Evolutionary conservation across 2,797 vertebrate genomes (phyloP).

Genomic region (Gymnodraco acuticeps): DNA sequence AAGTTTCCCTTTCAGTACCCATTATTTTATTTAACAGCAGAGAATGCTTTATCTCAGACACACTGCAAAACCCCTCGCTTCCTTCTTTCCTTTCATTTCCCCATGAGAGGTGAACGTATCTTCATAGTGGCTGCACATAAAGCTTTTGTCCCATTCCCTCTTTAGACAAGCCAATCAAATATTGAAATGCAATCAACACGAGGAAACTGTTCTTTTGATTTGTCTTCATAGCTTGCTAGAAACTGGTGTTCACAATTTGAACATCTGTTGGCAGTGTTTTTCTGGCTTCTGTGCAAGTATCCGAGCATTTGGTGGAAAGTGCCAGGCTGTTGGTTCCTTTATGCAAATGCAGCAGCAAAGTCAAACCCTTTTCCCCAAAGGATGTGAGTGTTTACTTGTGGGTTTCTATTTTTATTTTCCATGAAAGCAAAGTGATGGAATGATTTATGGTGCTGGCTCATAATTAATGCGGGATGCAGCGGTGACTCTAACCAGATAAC

Average conservation of each 20-base stretch:
- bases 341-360: slow-evolving; percentile 43
- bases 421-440: slow-evolving; percentile 39
- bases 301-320: slow-evolving; percentile 24
- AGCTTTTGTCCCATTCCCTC: slow-evolving; percentile 11
- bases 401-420: slow-evolving; percentile 34
- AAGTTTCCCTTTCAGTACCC: too few species aligned
- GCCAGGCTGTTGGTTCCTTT: slow-evolving; percentile 39
- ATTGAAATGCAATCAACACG: slow-evolving; percentile 39
- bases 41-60: not conserved
- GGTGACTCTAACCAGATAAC: slow-evolving; percentile 1
- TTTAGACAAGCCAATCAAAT: slow-evolving; percentile 24
- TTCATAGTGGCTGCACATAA: not conserved
- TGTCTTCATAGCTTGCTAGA: not conserved
- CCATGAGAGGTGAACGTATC: not conserved
- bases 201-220: slow-evolving; percentile 30
- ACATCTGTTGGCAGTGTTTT: slow-evolving; percentile 7
- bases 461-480: slow-evolving; percentile 31
- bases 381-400: slow-evolving; percentile 14
- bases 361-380: slow-evolving; percentile 30
- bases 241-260: slow-evolving; percentile 6
- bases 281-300: slow-evolving; percentile 1
- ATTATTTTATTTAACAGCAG: slow-evolving; percentile 46
- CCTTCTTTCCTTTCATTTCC: not conserved
- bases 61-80: not conserved
- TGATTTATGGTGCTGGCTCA: slow-evolving; percentile 15